Base-by-base conservation (phyloP, 2,797 vertebrate genomes). In the Eutrigla gurnardus region DNA sequence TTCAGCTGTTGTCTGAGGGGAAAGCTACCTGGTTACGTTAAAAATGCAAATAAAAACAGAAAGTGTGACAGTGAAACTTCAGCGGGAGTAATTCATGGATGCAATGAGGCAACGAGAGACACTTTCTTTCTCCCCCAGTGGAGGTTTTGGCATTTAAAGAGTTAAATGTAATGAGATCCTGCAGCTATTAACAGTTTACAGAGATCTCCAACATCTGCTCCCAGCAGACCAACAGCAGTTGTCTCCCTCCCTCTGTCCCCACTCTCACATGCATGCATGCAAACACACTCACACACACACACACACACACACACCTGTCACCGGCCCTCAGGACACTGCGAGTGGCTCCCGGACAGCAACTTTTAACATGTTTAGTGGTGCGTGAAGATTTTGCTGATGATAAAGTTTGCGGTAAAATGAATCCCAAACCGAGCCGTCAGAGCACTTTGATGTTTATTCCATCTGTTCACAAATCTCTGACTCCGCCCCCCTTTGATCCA, bases 151-250 rank as follows among this genome's bases (percentile, higher is more conserved):
- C 76, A 84, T 90, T 86, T 88, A 85, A 93, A 89, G 91, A 74
- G 92, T 93, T 93, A 92, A 93, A 89, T 84, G 93, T 93, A 93
- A 94, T 82, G 87, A 87, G 91, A 93, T 90, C 91, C 90, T 86
- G 88, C 84, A 91, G 91, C 93, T 93, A 93, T 93, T 93, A 93
- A 92, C 91, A 92, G 93, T 93, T 93, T 94, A 91, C 90, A 89
- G 77, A 94, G 92, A 88, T 93, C 88, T 88, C 77, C 91, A 91
- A 93, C 93, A 94, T 94, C 92, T 94, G 93, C 92, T 93, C 88
- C 90, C 91, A 89, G 89, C 87, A 90, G 87, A 92, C 85, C 81
- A 83, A 62, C 89, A 88, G 89, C 93, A 93, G 90, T 92, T 93
- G 93, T 90, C 86, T 83, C 68, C 73, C 83, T 85, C 84, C 80